A percentile compares a stretch with the other conserved stretches of the same genome.
phyloP scores from a whole-genome alignment of 2,113 vertebrate genomes.

The Tangachromis dhanisi region DNA sequence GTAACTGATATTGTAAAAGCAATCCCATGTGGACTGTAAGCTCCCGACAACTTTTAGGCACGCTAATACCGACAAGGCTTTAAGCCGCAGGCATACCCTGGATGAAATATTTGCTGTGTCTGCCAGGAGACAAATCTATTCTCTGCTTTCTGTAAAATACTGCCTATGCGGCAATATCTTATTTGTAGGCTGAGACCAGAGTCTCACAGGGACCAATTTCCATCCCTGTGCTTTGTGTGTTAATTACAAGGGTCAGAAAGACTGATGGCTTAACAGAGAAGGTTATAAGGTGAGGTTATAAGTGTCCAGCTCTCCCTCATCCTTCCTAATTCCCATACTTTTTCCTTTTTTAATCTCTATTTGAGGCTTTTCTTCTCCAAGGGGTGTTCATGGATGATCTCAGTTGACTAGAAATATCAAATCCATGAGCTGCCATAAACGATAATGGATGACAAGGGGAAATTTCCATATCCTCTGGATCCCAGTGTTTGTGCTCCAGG shows the following conservation, averaged over 20 bases:
- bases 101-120: conserved; percentile 68
- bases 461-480: conserved; percentile 25
- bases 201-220: conserved; percentile 71
- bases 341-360: background rate
- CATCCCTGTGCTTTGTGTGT: conserved; percentile 65
- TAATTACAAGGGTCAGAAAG: conserved; percentile 69
- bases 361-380: background rate
- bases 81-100: conserved; percentile 50
- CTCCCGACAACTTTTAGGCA: conserved; percentile 57
- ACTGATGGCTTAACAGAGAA: conserved; percentile 66
- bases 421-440: background rate
- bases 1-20: conserved; percentile 46
- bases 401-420: conserved; percentile 8
- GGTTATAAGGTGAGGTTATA: conserved; percentile 47
- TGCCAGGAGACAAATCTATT: conserved; percentile 71
- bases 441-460: conserved; percentile 3
- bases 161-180: conserved; percentile 70
- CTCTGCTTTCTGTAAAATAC: conserved; percentile 63
- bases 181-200: conserved; percentile 56
- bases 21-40: conserved; percentile 48
- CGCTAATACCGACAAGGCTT: conserved; percentile 58
- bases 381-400: background rate
- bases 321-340: background rate
- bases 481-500: conserved; percentile 25
- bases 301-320: background rate